Conservation (phyloP, 2,797 vertebrate genomes). For the Octomys mimax region DNA sequence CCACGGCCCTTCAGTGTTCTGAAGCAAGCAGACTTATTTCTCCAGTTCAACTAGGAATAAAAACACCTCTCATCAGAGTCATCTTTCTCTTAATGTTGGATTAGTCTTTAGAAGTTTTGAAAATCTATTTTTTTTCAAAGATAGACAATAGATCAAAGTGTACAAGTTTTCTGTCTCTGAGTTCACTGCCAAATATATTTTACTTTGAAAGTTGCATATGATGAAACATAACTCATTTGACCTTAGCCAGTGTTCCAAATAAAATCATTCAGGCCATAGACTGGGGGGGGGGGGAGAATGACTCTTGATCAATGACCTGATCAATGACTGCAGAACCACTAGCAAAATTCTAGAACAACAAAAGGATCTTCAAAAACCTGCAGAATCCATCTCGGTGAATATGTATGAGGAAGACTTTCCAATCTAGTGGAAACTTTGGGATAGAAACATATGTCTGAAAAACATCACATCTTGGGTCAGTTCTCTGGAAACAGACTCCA, state of each 20-base stretch:
- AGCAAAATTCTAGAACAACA: not conserved
- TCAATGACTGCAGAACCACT: not conserved
- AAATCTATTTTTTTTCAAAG: slow-evolving; percentile 13
- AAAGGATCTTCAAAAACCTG: not conserved
- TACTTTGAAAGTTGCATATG: not conserved
- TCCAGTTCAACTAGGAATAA: not conserved
- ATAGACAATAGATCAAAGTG: not conserved
- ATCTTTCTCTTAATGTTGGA: not conserved
- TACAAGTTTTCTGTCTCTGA: not conserved
- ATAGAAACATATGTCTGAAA: not conserved
- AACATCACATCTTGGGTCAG: not conserved
- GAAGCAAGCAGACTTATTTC: not conserved
- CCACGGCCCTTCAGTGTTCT: not conserved
- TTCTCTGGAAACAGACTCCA: not conserved
- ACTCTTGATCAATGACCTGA: not conserved
- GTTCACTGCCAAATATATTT: not conserved
- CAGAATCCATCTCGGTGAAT: not conserved
- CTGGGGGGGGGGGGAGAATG: not conserved
- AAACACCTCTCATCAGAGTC: not conserved
- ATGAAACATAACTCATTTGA: not conserved
- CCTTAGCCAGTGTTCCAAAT: not conserved
- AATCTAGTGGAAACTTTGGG: not conserved
- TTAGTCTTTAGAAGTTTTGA: not conserved
- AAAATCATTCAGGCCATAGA: not conserved
- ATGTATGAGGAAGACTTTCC: not conserved